Conservation (phyloP, 64 coral and sea anemone genomes). For the Stylophora pistillata region DNA sequence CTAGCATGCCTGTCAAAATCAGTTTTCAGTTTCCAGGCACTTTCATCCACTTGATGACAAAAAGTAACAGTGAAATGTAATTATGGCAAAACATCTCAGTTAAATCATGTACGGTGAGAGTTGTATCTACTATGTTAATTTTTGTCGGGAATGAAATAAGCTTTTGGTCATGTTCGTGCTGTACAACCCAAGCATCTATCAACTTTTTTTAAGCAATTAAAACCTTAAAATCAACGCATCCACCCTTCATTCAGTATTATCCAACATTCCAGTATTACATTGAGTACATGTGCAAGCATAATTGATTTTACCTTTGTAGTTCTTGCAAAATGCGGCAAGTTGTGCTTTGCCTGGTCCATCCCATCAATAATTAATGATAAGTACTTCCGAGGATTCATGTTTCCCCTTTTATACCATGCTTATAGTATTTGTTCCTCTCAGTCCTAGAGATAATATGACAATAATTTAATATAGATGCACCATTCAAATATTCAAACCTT, state of each 20-base stretch:
- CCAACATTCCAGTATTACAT: not conserved
- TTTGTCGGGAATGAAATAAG: too few species aligned
- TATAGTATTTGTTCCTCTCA: slow-evolving; percentile 2
- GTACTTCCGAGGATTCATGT: not conserved
- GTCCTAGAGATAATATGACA: not conserved
- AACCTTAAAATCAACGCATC: too few species aligned
- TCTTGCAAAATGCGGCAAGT: not conserved
- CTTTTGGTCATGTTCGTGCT: too few species aligned
- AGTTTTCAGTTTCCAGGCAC: slow-evolving; percentile 5
- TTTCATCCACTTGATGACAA: not conserved
- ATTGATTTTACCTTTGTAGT: not conserved
- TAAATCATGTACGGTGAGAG: not conserved
- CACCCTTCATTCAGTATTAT: too few species aligned
- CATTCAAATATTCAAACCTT: not conserved
- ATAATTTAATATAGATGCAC: too few species aligned
- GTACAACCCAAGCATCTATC: too few species aligned
- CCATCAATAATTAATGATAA: not conserved
- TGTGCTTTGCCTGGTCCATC: not conserved
- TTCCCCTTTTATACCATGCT: not conserved
- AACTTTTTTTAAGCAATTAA: too few species aligned
- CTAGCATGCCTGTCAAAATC: slow-evolving; percentile 24
- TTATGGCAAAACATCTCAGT: not conserved
- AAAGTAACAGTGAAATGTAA: not conserved
- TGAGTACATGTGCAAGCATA: too few species aligned
- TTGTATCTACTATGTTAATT: too few species aligned